These are phyloP conservation scores for Parambassis ranga DNA, from an alignment of 2,797 vertebrate species.

Conservation along the genomic window DNA sequence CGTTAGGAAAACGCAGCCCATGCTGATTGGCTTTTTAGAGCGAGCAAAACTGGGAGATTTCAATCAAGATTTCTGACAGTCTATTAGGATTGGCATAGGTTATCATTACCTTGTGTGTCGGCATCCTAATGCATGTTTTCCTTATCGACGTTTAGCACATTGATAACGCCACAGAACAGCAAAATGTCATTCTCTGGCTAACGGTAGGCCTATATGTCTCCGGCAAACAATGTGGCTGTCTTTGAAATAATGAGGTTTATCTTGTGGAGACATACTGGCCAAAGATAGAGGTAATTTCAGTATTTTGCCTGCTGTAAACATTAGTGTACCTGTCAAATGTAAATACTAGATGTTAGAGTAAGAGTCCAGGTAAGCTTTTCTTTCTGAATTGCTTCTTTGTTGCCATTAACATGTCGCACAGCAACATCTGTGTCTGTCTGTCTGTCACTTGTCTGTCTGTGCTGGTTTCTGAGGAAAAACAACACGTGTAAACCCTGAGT, in stretches of 20 bases:
- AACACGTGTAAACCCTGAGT: background rate
- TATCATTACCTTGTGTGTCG: constrained; percentile 75
- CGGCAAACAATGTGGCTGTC: constrained; percentile 58
- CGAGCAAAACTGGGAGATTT: constrained; percentile 75
- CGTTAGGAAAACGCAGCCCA: constrained; percentile 10
- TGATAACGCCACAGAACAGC: constrained; percentile 65
- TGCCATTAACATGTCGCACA: background rate
- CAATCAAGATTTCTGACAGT: constrained; percentile 81
- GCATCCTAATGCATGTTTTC: constrained; percentile 78
- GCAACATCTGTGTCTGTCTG: too few relatives aligned
- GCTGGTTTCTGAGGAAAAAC: background rate
- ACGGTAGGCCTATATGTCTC: constrained; percentile 51
- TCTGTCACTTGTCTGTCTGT: background rate
- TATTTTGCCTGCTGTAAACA: constrained; percentile 16
- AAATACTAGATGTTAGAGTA: background rate
- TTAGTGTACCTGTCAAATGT: background rate
- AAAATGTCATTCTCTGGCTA: constrained; percentile 63
- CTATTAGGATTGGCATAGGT: constrained; percentile 81
- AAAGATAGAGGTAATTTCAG: constrained; percentile 16
- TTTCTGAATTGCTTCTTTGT: background rate
- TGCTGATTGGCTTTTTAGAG: constrained; percentile 73
- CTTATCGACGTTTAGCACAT: constrained; percentile 70
- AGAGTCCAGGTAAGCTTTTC: background rate
- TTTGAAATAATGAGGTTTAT: constrained; percentile 64
- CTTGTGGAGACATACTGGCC: constrained; percentile 12